A percentile compares a stretch with the other conserved stretches of the same genome.
Evolutionary conservation across 1,140 invertebrate genomes (phyloP).

Genomic region (Drosophila kepulauana): DNA sequence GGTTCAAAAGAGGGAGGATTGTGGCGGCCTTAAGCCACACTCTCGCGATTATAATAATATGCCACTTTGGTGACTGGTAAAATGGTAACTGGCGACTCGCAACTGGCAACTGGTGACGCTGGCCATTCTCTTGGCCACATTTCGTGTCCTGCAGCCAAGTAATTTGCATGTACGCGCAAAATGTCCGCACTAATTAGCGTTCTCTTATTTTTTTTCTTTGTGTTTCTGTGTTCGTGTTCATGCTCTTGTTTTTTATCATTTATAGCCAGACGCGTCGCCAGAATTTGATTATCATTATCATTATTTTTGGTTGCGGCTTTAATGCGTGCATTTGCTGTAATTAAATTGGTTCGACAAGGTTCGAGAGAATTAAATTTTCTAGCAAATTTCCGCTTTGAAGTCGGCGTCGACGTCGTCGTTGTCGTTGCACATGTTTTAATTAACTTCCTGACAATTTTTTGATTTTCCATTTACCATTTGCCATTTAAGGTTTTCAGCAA

Average conservation of each 20-base stretch:
- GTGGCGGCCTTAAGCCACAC: slow-evolving; percentile 45
- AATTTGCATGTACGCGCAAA: slow-evolving; percentile 77
- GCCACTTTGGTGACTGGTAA: slow-evolving; percentile 58
- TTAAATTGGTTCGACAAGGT: slow-evolving; percentile 45
- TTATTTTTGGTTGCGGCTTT: slow-evolving; percentile 43
- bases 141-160: slow-evolving; percentile 74
- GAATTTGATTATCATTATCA: slow-evolving; percentile 71
- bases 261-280: slow-evolving; percentile 40
- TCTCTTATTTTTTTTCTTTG: slow-evolving; percentile 12
- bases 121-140: slow-evolving; percentile 54
- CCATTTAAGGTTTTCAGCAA: not conserved
- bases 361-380: slow-evolving; percentile 27
- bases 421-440: slow-evolving; percentile 45
- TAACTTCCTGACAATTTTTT: slow-evolving; percentile 39
- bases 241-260: slow-evolving; percentile 48
- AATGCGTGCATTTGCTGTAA: slow-evolving; percentile 55
- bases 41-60: slow-evolving; percentile 77
- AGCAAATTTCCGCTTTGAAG: slow-evolving; percentile 45
- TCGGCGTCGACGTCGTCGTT: not conserved
- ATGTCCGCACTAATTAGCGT: slow-evolving; percentile 79
- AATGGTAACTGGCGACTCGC: slow-evolving; percentile 25
- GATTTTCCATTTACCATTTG: slow-evolving; percentile 22
- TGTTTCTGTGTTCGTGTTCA: too few relatives aligned
- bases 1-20: not conserved
- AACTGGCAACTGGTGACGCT: slow-evolving; percentile 26